Percentiles rank a stretch among this genome's conserved stretches.
phyloP scores from a whole-genome alignment of 35 echinoderm and acorn worm species.

The Apostichopus californicus region DNA sequence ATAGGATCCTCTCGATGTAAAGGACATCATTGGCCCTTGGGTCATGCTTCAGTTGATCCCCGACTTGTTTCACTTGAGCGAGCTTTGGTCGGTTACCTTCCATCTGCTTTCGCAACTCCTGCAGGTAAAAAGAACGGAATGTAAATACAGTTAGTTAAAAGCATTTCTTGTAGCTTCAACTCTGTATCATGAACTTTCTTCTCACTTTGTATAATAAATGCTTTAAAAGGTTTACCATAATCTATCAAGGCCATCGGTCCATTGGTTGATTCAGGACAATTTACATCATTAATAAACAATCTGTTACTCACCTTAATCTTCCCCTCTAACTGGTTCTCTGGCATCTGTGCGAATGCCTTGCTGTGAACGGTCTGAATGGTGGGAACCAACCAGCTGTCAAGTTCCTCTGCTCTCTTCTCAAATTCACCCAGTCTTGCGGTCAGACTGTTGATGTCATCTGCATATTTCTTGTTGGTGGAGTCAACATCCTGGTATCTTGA shows the following conservation, averaged over 20 bases:
- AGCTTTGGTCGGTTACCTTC: slow-evolving; percentile 64
- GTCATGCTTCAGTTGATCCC: slow-evolving; percentile 78
- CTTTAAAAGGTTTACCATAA: too few relatives aligned
- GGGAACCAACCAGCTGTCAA: slow-evolving; percentile 82
- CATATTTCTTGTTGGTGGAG: slow-evolving; percentile 50
- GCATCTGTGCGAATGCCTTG: slow-evolving; percentile 61
- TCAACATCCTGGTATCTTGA: slow-evolving; percentile 65
- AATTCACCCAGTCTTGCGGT: slow-evolving; percentile 69
- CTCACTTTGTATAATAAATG: too few relatives aligned
- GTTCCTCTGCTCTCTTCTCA: slow-evolving; percentile 69
- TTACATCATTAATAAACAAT: too few relatives aligned
- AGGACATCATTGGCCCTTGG: slow-evolving; percentile 80
- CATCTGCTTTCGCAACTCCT: slow-evolving; percentile 69
- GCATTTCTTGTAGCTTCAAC: too few relatives aligned
- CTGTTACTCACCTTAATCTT: slow-evolving; percentile 68
- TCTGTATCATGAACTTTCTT: too few relatives aligned
- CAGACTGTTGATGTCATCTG: slow-evolving; percentile 61
- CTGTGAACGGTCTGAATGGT: slow-evolving; percentile 62
- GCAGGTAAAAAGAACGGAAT: background rate
- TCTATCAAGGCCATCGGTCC: too few relatives aligned
- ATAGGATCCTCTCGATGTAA: slow-evolving; percentile 73
- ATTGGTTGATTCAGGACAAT: too few relatives aligned
- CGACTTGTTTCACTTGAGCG: slow-evolving; percentile 79
- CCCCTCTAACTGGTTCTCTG: slow-evolving; percentile 59
- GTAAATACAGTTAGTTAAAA: too few relatives aligned